Evolutionary conservation across 2,797 vertebrate genomes (phyloP).

Genomic region (Arrhamphus sclerolepis): DNA sequence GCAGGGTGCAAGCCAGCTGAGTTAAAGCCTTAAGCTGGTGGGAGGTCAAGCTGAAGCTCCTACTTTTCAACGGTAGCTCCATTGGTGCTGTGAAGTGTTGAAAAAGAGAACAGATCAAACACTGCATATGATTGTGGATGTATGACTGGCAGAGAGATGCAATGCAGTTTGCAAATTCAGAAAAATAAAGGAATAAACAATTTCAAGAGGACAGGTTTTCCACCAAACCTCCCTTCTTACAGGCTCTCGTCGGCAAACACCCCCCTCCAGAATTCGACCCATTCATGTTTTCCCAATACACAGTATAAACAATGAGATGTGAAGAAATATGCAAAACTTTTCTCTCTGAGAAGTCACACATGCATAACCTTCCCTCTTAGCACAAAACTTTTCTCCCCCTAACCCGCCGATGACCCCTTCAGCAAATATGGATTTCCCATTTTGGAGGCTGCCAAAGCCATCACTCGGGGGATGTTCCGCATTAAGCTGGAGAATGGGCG

Average conservation of each 20-base stretch:
- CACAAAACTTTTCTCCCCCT: conserved; percentile 80
- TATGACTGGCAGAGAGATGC: conserved; percentile 32
- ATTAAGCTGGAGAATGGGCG: conserved; percentile 84
- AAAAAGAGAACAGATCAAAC: too few relatives aligned
- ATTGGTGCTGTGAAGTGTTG: conserved; percentile 73
- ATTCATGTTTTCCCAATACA: conserved; percentile 73
- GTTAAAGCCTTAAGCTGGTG: conserved; percentile 88
- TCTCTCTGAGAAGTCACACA: conserved; percentile 71
- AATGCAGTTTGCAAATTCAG: conserved; percentile 49
- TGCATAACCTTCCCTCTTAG: conserved; percentile 66
- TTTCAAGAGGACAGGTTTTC: conserved; percentile 52
- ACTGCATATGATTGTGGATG: conserved; percentile 7
- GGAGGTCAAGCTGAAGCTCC: conserved; percentile 84
- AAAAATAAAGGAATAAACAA: conserved; percentile 42
- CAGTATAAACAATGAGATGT: conserved; percentile 64
- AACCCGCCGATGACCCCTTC: conserved; percentile 82
- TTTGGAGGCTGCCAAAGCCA: conserved; percentile 85
- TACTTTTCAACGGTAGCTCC: conserved; percentile 77
- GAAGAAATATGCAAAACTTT: conserved; percentile 76
- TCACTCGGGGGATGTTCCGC: conserved; percentile 87
- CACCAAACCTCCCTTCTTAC: conserved; percentile 41
- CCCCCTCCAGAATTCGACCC: conserved; percentile 61
- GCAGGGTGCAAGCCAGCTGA: conserved; percentile 82
- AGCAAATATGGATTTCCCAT: conserved; percentile 85
- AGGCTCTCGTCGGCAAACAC: conserved; percentile 61